Evolutionary conservation across 2,888 invertebrate genomes (phyloP).

Genomic region (Actias luna): DNA sequence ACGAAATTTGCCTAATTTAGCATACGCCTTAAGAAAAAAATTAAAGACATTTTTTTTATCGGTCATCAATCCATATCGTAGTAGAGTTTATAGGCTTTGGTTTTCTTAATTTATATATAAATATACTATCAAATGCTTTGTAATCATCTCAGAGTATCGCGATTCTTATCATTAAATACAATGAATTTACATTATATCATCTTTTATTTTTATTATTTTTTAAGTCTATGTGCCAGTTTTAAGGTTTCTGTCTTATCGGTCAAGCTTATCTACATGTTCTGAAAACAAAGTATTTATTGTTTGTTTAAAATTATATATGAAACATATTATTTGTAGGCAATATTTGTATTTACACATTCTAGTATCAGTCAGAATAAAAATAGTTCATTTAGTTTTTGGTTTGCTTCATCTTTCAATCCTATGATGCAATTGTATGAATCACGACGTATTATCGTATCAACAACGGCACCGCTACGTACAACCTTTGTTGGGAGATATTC

Average conservation of each 20-base stretch:
- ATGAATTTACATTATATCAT: neutral
- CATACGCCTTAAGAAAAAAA: no score
- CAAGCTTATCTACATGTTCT: neutral
- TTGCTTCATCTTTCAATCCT: neutral
- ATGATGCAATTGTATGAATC: slow-evolving; percentile 6
- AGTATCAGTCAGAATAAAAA: neutral
- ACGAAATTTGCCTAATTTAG: no score
- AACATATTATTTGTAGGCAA: neutral
- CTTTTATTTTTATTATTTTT: neutral
- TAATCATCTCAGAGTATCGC: neutral
- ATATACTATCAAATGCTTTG: neutral
- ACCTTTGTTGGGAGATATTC: neutral
- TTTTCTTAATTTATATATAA: no score
- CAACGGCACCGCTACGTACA: neutral
- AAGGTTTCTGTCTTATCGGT: neutral
- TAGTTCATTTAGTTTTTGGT: neutral
- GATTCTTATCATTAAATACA: neutral
- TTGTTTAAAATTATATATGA: neutral
- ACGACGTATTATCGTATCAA: neutral
- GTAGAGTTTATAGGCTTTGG: no score
- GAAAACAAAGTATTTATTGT: neutral
- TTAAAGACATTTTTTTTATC: no score
- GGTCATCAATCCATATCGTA: no score
- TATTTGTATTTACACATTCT: neutral
- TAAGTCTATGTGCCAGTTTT: neutral